Evolutionary conservation across 2,797 vertebrate species (phyloP), one percentile per base, ranked within the genome.

Genomic region (Alosa sapidissima): DNA sequence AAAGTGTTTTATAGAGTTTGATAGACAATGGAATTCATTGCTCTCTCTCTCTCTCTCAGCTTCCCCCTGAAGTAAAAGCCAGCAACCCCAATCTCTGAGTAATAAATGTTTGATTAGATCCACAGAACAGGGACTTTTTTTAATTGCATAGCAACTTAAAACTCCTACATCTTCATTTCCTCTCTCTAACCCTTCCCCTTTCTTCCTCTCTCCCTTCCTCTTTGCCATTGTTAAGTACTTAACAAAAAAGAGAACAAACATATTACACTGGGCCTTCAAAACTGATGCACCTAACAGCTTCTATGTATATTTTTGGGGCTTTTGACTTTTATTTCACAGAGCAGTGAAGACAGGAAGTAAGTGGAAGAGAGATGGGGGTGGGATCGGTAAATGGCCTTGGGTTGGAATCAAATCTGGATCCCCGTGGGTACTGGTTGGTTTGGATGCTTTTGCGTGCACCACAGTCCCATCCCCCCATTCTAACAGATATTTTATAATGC

Each of bases 71-170:
- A 75, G 68, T 75, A 75, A 41, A 36, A 75, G 33, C 36, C 68
- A 72, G 33, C 28, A 19, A 5, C 3, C 14, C 5, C 33, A 75
- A 19, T 75, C 68, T 75, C 33, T 13, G 41, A 45, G 36, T 75
- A 75, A 75, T 75, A 75, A 5, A 75, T 19, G 33, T 41, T 41
- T 75, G 68, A 75, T 75, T 45, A 75, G 36, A 75, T 75, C 33
- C 16, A 45, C 68, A 75, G 33, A 75, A 36, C 33, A 75, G 33
- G 5, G 36, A 5, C 7, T 75, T 75, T 75, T 45, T 19, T 5
- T 5, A 19, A 75, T 36, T 5, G 33, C 68, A 75, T 5, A 16
- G 14, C 68, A 45, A 45, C 14, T 45, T 16, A 72, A 36, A 36
- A 9, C 65, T 72, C 54, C 2, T 19, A 41, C 41, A 72, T 72